phyloP scores from a whole-genome alignment of 2,113 vertebrate genomes.

The Epinephelus moara region DNA sequence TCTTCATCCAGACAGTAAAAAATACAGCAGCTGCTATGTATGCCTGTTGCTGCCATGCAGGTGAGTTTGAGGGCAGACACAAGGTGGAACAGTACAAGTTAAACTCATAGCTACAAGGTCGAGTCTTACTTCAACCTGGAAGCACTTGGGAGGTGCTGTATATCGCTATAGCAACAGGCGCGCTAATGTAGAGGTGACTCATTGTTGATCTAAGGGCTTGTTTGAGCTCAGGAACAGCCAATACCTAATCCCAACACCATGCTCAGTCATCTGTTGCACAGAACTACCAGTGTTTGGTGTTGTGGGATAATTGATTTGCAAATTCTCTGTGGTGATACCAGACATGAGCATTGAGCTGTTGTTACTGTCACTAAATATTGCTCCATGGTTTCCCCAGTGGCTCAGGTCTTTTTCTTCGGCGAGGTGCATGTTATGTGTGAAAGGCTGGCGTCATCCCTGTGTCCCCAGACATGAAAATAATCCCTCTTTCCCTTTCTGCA shows the following conservation, averaged over 20 bases:
- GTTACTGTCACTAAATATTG: background rate
- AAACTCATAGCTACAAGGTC: slow-evolving; percentile 25
- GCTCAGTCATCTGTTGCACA: background rate
- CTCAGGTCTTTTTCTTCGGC: slow-evolving; percentile 18
- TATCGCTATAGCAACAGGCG: slow-evolving; percentile 45
- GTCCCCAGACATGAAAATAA: slow-evolving; percentile 39
- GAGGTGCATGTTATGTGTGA: slow-evolving; percentile 30
- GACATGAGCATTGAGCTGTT: background rate
- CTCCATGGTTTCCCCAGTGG: slow-evolving; percentile 9
- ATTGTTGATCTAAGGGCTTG: slow-evolving; percentile 62
- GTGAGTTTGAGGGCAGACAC: background rate
- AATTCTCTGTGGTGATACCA: background rate
- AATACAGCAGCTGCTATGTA: background rate
- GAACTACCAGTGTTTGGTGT: background rate
- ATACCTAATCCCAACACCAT: slow-evolving; percentile 12
- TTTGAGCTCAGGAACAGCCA: slow-evolving; percentile 23
- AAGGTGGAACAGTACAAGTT: slow-evolving; percentile 17
- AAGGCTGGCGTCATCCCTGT: slow-evolving; percentile 17
- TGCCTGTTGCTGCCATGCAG: background rate
- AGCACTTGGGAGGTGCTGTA: slow-evolving; percentile 36
- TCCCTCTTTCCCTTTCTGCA: slow-evolving; percentile 6
- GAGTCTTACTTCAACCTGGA: slow-evolving; percentile 29
- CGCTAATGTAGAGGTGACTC: slow-evolving; percentile 49
- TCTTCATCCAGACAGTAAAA: background rate
- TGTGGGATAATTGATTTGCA: slow-evolving; percentile 23